Evolutionary conservation across 53 echinoderm and acorn worm genomes (phyloP).

Genomic region (Stichopus horrens): DNA sequence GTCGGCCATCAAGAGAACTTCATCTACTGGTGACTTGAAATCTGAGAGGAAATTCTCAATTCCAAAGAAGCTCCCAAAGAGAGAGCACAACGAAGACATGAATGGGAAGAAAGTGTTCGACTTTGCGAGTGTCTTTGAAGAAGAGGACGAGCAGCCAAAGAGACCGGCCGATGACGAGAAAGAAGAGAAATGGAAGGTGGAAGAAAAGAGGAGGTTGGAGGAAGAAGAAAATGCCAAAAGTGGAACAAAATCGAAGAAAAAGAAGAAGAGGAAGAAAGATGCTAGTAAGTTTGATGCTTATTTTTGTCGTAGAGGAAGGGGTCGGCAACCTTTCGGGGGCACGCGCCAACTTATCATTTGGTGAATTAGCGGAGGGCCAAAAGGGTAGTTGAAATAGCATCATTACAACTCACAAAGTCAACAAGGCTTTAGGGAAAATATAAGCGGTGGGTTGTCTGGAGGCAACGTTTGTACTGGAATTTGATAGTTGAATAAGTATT

Average conservation of each 20-base stretch:
- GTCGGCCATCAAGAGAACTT: conserved; percentile 9
- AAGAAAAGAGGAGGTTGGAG: neutral
- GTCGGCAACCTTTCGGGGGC: too few relatives aligned
- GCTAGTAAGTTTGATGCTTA: conserved; percentile 65
- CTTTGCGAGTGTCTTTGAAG: neutral
- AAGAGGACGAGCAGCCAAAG: neutral
- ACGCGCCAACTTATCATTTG: too few relatives aligned
- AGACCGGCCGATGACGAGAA: conserved; percentile 40
- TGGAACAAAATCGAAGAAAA: conserved; percentile 47
- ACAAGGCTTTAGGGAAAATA: too few relatives aligned
- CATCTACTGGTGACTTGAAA: neutral
- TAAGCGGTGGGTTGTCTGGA: too few relatives aligned
- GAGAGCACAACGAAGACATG: neutral
- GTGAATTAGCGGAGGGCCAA: too few relatives aligned
- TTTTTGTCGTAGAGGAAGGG: too few relatives aligned
- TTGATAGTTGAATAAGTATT: too few relatives aligned
- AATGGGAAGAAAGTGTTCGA: neutral
- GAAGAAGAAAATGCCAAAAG: neutral
- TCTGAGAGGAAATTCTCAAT: conserved; percentile 25
- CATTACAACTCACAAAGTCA: too few relatives aligned
- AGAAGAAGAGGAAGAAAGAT: conserved; percentile 77
- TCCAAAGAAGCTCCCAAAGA: conserved; percentile 29
- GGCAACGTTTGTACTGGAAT: too few relatives aligned
- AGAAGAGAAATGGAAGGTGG: conserved; percentile 19
- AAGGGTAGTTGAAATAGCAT: too few relatives aligned